Conservation (phyloP, 2,113 vertebrate species). For the Perca flavescens region DNA sequence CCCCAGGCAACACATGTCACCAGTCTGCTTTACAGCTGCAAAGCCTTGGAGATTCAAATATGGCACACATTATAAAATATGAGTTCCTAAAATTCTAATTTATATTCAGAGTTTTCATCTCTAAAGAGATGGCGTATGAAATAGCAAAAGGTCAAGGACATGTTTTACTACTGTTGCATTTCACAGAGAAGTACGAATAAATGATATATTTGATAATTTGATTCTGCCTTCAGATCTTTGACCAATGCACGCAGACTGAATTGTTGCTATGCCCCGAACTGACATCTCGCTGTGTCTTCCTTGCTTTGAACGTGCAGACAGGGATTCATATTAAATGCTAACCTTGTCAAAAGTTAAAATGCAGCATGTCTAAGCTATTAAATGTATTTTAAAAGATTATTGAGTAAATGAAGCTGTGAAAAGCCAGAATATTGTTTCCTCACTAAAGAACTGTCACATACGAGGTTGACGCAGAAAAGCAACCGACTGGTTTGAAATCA, state of each 20-base stretch:
- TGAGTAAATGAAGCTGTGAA: slow-evolving; percentile 10
- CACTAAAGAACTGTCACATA: slow-evolving; percentile 21
- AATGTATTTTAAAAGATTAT: slow-evolving; percentile 18
- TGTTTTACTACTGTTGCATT: background rate
- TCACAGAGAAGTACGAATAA: slow-evolving; percentile 5
- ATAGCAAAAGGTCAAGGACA: slow-evolving; percentile 14
- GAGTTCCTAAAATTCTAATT: slow-evolving; percentile 8
- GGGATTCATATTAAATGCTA: slow-evolving; percentile 16
- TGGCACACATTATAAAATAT: slow-evolving; percentile 32
- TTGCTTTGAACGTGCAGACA: background rate
- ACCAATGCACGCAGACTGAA: background rate
- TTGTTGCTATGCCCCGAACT: background rate
- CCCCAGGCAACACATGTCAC: slow-evolving; percentile 6
- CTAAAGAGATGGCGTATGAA: background rate
- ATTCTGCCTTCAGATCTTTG: slow-evolving; percentile 6
- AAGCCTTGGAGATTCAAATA: slow-evolving; percentile 30
- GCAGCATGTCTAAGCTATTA: background rate
- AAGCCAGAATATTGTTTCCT: slow-evolving; percentile 31
- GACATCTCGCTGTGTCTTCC: background rate
- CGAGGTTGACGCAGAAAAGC: slow-evolving; percentile 9
- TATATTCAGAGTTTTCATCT: background rate
- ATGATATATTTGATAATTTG: background rate
- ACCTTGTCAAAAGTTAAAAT: background rate
- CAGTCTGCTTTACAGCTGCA: slow-evolving; percentile 4
- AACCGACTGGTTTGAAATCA: slow-evolving; percentile 14